These are phyloP conservation scores for Dugesia japonica DNA, from an alignment of 2,888 invertebrate genomes.

Conservation along the genomic window DNA sequence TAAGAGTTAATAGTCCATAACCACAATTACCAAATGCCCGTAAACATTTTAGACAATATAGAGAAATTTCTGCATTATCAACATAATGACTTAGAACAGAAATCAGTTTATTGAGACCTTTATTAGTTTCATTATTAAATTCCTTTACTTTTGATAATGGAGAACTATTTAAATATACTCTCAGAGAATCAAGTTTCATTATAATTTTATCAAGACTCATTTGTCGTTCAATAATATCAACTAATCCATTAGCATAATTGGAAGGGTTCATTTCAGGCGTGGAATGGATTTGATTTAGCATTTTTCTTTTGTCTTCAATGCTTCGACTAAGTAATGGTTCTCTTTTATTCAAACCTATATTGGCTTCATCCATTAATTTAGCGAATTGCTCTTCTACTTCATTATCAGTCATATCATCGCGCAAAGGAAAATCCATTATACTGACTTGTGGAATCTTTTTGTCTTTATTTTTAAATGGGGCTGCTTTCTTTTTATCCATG, in stretches of 20 bases:
- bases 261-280: not conserved
- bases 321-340: not conserved
- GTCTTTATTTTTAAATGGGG: not conserved
- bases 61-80: not conserved
- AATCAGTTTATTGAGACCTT: not conserved
- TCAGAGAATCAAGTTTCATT: not conserved
- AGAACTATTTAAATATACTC: not conserved
- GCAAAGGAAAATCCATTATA: not conserved
- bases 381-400: not conserved
- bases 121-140: not conserved
- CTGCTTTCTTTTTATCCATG: not conserved
- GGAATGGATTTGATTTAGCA: not conserved
- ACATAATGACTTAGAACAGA: not conserved
- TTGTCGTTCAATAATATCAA: not conserved
- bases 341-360: not conserved
- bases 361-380: not conserved
- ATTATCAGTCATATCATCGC: not conserved
- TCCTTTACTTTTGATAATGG: not conserved
- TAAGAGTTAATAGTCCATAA: constrained; percentile 25
- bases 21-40: constrained; percentile 30
- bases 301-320: not conserved
- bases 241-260: not conserved
- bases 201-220: not conserved
- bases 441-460: not conserved
- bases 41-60: constrained; percentile 23